phyloP scores from a whole-genome alignment of 2,113 vertebrate genomes.

The Girardinichthys multiradiatus region DNA sequence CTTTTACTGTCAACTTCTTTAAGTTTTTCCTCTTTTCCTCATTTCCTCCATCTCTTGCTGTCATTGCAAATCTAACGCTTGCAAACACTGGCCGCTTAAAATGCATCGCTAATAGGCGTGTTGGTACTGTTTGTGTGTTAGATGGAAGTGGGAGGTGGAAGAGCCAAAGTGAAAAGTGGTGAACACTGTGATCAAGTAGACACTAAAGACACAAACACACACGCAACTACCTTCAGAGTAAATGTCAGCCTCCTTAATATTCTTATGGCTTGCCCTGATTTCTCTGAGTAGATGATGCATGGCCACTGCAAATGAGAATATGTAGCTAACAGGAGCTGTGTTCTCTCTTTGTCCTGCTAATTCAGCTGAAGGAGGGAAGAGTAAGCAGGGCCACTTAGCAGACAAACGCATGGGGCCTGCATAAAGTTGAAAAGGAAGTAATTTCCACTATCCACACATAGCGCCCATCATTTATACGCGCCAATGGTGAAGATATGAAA shows the following conservation, averaged over 20 bases:
- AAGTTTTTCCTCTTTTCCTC: slow-evolving; percentile 33
- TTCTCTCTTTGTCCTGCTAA: slow-evolving; percentile 47
- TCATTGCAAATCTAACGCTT: slow-evolving; percentile 43
- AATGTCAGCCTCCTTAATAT: slow-evolving; percentile 79
- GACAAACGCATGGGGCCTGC: slow-evolving; percentile 25
- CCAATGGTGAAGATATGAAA: too few relatives aligned
- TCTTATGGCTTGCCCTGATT: slow-evolving; percentile 70
- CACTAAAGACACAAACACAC: slow-evolving; percentile 41
- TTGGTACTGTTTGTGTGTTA: slow-evolving; percentile 21
- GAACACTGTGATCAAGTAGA: slow-evolving; percentile 57
- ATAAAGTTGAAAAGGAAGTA: slow-evolving; percentile 21
- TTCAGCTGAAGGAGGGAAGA: slow-evolving; percentile 37
- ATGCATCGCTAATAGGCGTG: slow-evolving; percentile 33
- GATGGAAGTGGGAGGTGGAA: slow-evolving; percentile 12
- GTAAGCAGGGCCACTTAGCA: slow-evolving; percentile 50
- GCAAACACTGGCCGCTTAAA: slow-evolving; percentile 41
- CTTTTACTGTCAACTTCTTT: slow-evolving; percentile 39
- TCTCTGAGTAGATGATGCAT: slow-evolving; percentile 71
- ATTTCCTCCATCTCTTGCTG: slow-evolving; percentile 36
- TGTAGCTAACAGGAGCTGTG: slow-evolving; percentile 26
- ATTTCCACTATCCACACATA: neutral
- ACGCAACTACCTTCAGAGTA: slow-evolving; percentile 57
- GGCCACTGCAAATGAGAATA: slow-evolving; percentile 70
- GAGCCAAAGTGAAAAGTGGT: slow-evolving; percentile 15
- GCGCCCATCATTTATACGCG: neutral